Evolutionary conservation across 2,113 vertebrate genomes (phyloP).

Genomic region (Scatophagus argus): DNA sequence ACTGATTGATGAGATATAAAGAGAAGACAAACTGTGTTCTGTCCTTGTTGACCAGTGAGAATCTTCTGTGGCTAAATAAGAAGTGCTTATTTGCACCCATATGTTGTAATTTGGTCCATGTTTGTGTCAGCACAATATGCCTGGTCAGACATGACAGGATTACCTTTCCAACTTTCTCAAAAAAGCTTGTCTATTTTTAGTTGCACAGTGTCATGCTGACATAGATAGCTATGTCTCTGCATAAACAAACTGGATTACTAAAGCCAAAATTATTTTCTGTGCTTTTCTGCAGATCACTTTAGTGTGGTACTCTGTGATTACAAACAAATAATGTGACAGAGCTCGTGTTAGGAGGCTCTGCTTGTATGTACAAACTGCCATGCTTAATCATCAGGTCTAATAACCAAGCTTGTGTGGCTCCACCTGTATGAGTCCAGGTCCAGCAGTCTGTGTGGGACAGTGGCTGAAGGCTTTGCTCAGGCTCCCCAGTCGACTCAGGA

Average conservation of each 20-base stretch:
- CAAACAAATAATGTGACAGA: too few species aligned
- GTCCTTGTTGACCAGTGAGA: constrained; percentile 1
- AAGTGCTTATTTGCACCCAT: constrained; percentile 14
- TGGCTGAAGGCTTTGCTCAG: constrained; percentile 79
- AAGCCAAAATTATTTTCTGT: neutral
- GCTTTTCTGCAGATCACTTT: neutral
- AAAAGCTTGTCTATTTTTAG: neutral
- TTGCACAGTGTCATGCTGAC: neutral
- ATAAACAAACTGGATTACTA: constrained; percentile 3
- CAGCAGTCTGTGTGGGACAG: constrained; percentile 64
- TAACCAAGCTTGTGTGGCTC: too few species aligned
- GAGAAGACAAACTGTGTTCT: neutral
- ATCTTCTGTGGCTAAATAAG: neutral
- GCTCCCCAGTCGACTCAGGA: constrained; percentile 77
- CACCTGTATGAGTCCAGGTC: constrained; percentile 70
- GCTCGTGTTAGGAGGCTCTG: too few species aligned
- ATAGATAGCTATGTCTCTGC: constrained; percentile 8
- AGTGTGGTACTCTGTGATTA: too few species aligned
- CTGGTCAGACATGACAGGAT: neutral
- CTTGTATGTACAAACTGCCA: too few species aligned
- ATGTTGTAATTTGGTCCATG: neutral
- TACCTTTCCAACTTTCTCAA: neutral
- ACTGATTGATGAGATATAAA: neutral
- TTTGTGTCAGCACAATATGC: constrained; percentile 22
- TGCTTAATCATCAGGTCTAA: too few species aligned